A percentile compares a stretch with the other conserved stretches of the same genome.
Conservation (phyloP, 2,888 invertebrate species). For the Neoitamus cyanurus region DNA sequence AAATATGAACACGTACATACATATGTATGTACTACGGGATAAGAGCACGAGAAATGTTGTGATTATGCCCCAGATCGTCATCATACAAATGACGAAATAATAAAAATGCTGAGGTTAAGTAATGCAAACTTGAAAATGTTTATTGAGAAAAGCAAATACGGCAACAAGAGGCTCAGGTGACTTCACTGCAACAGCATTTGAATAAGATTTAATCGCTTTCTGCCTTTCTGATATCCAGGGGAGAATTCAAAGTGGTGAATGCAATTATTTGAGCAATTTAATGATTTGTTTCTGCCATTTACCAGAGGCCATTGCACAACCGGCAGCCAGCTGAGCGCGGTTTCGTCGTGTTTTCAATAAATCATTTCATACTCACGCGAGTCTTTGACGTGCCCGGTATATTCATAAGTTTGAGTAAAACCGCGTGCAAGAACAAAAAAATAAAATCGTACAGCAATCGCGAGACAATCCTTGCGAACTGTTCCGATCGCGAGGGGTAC, state of each 20-base stretch:
- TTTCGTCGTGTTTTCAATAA: not conserved
- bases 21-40: no score
- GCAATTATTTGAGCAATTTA: slow-evolving; percentile 27
- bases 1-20: no score
- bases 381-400: not conserved
- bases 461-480: not conserved
- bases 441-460: not conserved
- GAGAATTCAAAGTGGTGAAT: not conserved
- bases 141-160: not conserved
- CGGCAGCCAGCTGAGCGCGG: not conserved
- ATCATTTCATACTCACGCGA: slow-evolving; percentile 18
- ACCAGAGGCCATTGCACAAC: not conserved
- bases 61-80: no score
- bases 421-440: not conserved
- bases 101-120: no score
- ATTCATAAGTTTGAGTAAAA: not conserved
- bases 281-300: slow-evolving; percentile 4
- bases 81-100: no score
- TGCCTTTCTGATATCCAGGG: not conserved
- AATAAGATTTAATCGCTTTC: not conserved
- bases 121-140: not conserved
- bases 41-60: no score
- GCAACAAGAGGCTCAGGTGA: not conserved
- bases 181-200: not conserved
- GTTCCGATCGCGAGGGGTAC: not conserved